These are phyloP conservation scores for Molorchus minor DNA, from an alignment of 2,888 invertebrate genomes.

Conservation along the genomic window DNA sequence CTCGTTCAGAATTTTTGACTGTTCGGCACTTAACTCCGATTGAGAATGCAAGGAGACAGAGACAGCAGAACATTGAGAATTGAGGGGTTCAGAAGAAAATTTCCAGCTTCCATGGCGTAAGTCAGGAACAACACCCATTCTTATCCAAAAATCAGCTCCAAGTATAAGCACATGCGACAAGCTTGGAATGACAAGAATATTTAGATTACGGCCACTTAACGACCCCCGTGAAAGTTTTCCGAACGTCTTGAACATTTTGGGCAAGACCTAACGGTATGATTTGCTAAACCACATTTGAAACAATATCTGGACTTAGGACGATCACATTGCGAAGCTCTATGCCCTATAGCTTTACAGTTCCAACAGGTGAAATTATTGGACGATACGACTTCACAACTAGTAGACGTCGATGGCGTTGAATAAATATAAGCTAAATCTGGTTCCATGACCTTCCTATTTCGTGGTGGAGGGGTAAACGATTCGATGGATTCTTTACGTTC, in stretches of 20 bases:
- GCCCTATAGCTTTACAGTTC: slow-evolving; percentile 12
- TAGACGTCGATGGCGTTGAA: slow-evolving; percentile 2
- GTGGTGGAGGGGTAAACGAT: neutral
- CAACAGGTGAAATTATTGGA: neutral
- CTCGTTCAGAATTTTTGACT: neutral
- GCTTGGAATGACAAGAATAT: neutral
- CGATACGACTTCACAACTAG: neutral
- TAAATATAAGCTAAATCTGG: slow-evolving; percentile 20
- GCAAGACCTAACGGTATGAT: slow-evolving; percentile 4
- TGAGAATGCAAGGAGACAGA: neutral
- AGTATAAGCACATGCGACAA: neutral
- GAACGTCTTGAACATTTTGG: slow-evolving; percentile 4
- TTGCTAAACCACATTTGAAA: slow-evolving; percentile 6
- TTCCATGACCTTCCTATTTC: slow-evolving; percentile 15
- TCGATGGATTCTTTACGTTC: slow-evolving; percentile 24
- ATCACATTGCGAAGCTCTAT: slow-evolving; percentile 1
- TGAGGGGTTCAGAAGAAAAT: neutral
- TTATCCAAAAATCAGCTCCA: neutral
- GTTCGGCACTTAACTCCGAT: neutral
- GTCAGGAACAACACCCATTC: neutral
- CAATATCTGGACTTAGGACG: slow-evolving; percentile 3
- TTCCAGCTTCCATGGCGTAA: neutral
- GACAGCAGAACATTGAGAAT: neutral
- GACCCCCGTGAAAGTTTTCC: slow-evolving; percentile 6
- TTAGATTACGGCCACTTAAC: neutral